Base-by-base conservation (phyloP, 2,113 vertebrate species). In the Phaethornis superciliosus region DNA sequence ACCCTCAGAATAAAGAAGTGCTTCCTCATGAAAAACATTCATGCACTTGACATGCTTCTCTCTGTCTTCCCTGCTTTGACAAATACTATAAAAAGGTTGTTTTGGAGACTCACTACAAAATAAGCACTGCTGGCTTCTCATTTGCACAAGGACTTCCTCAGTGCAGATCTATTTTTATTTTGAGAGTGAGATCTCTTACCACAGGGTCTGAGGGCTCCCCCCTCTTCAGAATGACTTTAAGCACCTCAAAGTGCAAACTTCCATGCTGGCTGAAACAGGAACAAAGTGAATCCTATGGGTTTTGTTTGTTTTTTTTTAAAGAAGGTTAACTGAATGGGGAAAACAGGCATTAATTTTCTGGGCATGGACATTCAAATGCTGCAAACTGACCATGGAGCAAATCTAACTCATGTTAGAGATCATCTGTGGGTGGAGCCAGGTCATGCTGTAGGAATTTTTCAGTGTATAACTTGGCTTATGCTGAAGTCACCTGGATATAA, bases 101-200 rank as follows among this genome's bases (percentile, higher is more conserved):
- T 92, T 87, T 81, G 77, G 83, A 92, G 56, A 54, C 54, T 74
- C 6, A 54, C 62, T 87, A 27, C 33, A 72, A 78, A 94, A 85
- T 84, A 96, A 72, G 52, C 35, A 4, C 74, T 64, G 8, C 55
- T 74, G 76, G 42, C 46, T 90, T 32, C 74, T 85, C 65, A 42
- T 91, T 89, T 91, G 77, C 37, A 4, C 59, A 33, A n/a, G 35
- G 32, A 87, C 91, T 93, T 93, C 93, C 87, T 94, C 89, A 85
- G 2, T 49, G 37, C 26, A 27, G 63, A 58, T 40, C 70, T 89
- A n/a, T 91, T 91, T 93, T 84, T 10, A 30, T 68, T 64, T 69
- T 21, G 64, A 78, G 52, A 64, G 19, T 71, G 30, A 88, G 42
- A 46, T 14, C 52, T 75, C 35, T 58, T 86, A 46, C 10, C 60